Base-by-base conservation (phyloP, 2,113 vertebrate species). In the Tetrax tetrax region DNA sequence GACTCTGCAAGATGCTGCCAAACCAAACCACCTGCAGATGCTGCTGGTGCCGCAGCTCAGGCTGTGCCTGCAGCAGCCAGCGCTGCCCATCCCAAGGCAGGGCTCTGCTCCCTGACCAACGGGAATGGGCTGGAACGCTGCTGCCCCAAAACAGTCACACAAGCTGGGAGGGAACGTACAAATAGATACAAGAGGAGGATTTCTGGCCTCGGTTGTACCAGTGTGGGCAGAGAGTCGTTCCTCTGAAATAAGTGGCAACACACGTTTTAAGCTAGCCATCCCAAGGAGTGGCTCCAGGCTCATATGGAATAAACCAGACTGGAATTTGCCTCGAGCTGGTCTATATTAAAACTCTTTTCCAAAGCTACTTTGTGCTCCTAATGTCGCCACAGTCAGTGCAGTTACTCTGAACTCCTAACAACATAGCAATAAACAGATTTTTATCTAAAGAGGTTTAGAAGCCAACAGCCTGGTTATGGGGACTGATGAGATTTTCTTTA, bases 371-470 rank as follows among this genome's bases (percentile, higher is more conserved):
- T 33, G n/a, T 66, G 64, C 51, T 61, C 27, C 51, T 92, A 31
- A 38, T 19, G 31, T 54, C 0, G 0, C 59, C 80, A 2, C 2
- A 56, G 19, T 48, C 51, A 64, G 43, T 1, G 6, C 38, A 51
- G 47, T 51, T 83, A 25, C 38, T 84, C 47, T 76, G 70, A 61
- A 45, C 45, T 84, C 95, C 33, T 17, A 93, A 35, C 38, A 84
- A 33, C 14, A 35, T 20, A 64, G n/a, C 35, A 85, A 64, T 64
- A 61, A 87, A 75, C 29, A 91, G 60, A 63, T 69, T 82, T 83
- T 92, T 90, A 68, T 79, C 63, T 65, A 38, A 69, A 85, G 59
- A 45, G 53, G 41, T 85, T 94, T 92, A 80, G 95, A 92, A 95
- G 75, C 53, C 85, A 83, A 18, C 70, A 94, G 74, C 75, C 75